Percentiles rank a stretch among this genome's conserved stretches.
phyloP scores from a whole-genome alignment of 2,797 vertebrate genomes.

The Clarias laeviceps region DNA sequence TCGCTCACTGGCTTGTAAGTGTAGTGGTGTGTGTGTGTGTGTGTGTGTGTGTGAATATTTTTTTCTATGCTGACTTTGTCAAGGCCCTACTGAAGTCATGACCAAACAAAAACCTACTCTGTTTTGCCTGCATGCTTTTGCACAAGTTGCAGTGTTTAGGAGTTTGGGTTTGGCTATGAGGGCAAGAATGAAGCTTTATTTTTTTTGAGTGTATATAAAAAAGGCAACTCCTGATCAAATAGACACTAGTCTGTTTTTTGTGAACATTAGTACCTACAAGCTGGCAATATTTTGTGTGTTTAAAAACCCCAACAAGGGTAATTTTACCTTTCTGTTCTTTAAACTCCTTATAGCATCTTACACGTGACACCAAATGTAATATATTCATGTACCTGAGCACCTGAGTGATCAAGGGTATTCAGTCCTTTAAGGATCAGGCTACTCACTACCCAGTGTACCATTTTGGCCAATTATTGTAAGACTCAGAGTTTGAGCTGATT shows the following conservation, averaged over 20 bases:
- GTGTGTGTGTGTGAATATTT: conserved; percentile 34
- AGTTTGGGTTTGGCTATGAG: conserved; percentile 4
- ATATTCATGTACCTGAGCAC: background rate
- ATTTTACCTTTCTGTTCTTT: background rate
- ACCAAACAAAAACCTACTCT: conserved; percentile 45
- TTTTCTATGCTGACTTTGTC: conserved; percentile 13
- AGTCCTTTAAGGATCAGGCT: background rate
- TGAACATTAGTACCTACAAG: background rate
- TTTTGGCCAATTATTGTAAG: background rate
- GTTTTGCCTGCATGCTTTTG: conserved; percentile 32
- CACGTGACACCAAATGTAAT: background rate
- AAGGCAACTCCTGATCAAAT: background rate
- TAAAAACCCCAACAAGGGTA: background rate
- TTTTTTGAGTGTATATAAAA: background rate
- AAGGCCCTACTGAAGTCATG: conserved; percentile 26
- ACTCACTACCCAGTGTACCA: background rate
- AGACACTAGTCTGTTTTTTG: background rate
- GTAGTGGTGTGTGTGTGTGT: conserved; percentile 20
- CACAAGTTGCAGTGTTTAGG: conserved; percentile 19
- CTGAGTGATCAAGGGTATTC: background rate
- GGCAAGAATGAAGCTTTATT: background rate
- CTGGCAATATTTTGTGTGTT: background rate
- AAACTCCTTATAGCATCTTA: background rate
- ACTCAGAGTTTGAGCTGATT: background rate
- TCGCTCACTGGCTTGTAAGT: background rate